Percentiles rank a stretch among this genome's conserved stretches.
These are phyloP conservation scores for Andrena bicolor DNA, from an alignment of 2,888 invertebrate genomes.

Conservation along the genomic window DNA sequence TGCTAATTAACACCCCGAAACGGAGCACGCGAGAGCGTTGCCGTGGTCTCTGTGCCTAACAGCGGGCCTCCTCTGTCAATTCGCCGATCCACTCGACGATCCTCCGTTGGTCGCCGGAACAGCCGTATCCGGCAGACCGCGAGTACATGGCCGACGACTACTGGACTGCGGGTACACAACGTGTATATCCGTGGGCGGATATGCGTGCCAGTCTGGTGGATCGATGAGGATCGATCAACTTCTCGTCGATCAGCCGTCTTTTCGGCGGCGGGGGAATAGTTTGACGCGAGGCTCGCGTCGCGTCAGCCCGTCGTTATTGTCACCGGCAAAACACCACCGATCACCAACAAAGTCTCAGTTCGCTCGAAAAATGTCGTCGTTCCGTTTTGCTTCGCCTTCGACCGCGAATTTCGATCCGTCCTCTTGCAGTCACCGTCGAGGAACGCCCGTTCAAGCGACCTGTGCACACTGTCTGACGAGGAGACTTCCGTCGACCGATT, in stretches of 20 bases:
- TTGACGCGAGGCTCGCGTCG: constrained; percentile 33
- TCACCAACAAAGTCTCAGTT: constrained; percentile 24
- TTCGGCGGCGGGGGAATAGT: constrained; percentile 25
- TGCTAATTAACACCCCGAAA: constrained; percentile 65
- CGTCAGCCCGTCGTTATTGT: constrained; percentile 25
- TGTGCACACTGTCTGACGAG: constrained; percentile 14
- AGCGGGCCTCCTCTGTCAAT: constrained; percentile 50
- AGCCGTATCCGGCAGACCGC: constrained; percentile 34
- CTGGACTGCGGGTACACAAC: neutral
- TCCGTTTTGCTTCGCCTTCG: neutral
- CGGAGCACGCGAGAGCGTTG: constrained; percentile 38
- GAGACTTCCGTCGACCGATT: constrained; percentile 22
- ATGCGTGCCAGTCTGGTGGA: neutral
- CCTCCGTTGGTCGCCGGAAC: constrained; percentile 48
- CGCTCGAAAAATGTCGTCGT: constrained; percentile 33
- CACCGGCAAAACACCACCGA: constrained; percentile 42
- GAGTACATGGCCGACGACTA: constrained; percentile 46
- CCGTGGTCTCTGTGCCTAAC: constrained; percentile 35
- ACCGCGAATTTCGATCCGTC: constrained; percentile 18
- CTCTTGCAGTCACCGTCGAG: constrained; percentile 15
- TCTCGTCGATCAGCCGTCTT: constrained; percentile 12
- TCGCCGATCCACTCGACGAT: constrained; percentile 53
- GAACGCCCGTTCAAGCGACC: constrained; percentile 40
- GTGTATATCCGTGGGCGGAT: constrained; percentile 21
- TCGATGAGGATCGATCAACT: constrained; percentile 45